Percentiles rank a stretch among this genome's conserved stretches.
phyloP scores from a whole-genome alignment of 1,140 invertebrate species.

The Aphidius gifuensis region DNA sequence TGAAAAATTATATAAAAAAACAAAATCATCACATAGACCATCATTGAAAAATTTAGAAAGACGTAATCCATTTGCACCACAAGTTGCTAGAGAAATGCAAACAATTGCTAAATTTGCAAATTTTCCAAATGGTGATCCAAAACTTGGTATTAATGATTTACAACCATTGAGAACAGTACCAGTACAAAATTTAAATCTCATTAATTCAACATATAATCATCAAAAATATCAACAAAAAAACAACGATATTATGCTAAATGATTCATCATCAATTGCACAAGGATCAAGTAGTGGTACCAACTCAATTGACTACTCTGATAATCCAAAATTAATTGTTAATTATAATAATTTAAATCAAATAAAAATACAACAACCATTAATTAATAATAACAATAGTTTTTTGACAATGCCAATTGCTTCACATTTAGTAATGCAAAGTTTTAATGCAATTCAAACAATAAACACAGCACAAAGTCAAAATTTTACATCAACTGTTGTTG shows the following conservation, averaged over 20 bases:
- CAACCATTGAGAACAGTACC: neutral
- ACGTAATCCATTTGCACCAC: slow-evolving; percentile 45
- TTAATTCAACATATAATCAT: too few species aligned
- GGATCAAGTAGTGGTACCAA: too few species aligned
- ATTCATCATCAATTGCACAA: too few species aligned
- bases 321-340: too few species aligned
- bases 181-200: neutral
- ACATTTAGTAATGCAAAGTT: slow-evolving; percentile 45
- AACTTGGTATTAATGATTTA: slow-evolving; percentile 27
- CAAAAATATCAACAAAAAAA: too few species aligned
- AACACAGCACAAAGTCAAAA: slow-evolving; percentile 23
- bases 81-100: slow-evolving; percentile 46
- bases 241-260: too few species aligned
- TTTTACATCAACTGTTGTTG: neutral
- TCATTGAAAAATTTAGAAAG: slow-evolving; percentile 35
- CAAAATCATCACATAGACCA: slow-evolving; percentile 22
- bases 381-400: slow-evolving; percentile 26
- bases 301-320: too few species aligned
- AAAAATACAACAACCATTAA: too few species aligned
- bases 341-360: too few species aligned
- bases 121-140: slow-evolving; percentile 48
- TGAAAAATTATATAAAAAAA: slow-evolving; percentile 17
- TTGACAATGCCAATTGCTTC: slow-evolving; percentile 35
- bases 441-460: slow-evolving; percentile 38
- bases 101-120: slow-evolving; percentile 42